Evolutionary conservation across 2,113 vertebrate species (phyloP).

Genomic region (Platichthys flesus): DNA sequence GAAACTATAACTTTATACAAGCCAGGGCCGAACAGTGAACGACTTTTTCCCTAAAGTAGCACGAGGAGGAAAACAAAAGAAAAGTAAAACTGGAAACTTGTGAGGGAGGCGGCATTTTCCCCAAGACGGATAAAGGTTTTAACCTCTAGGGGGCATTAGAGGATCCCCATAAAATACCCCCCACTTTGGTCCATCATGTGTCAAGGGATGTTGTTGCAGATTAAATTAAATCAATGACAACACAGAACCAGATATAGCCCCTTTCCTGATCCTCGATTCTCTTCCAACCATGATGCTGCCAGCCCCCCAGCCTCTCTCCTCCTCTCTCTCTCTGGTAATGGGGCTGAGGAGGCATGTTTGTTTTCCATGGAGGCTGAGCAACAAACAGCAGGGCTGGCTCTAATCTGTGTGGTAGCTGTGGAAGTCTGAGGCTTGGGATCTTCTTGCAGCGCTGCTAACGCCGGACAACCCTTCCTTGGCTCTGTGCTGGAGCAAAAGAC

Average conservation of each 20-base stretch:
- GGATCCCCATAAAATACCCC: constrained; percentile 39
- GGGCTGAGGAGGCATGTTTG: constrained; percentile 68
- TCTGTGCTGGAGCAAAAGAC: constrained; percentile 8
- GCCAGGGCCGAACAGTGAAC: constrained; percentile 16
- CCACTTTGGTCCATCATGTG: constrained; percentile 37
- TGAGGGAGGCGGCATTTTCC: constrained; percentile 21
- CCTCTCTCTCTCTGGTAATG: constrained; percentile 30
- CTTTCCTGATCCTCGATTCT: constrained; percentile 3
- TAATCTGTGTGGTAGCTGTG: constrained; percentile 57
- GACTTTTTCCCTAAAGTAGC: constrained; percentile 40
- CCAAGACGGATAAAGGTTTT: constrained; percentile 12
- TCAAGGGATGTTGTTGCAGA: constrained; percentile 20
- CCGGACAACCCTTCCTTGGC: constrained; percentile 27
- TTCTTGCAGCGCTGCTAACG: constrained; percentile 35
- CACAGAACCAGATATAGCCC: constrained; percentile 38
- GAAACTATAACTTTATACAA: constrained; percentile 41
- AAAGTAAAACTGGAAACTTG: constrained; percentile 40
- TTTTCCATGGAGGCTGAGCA: constrained; percentile 71
- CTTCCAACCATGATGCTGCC: constrained; percentile 36
- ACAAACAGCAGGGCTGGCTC: constrained; percentile 65
- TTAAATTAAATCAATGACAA: constrained; percentile 52
- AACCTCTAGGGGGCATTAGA: constrained; percentile 74
- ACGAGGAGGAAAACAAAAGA: constrained; percentile 50
- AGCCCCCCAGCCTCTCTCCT: constrained; percentile 4
- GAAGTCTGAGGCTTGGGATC: constrained; percentile 50